Conservation (phyloP, 2,113 vertebrate species). For the Apteryx owenii region DNA sequence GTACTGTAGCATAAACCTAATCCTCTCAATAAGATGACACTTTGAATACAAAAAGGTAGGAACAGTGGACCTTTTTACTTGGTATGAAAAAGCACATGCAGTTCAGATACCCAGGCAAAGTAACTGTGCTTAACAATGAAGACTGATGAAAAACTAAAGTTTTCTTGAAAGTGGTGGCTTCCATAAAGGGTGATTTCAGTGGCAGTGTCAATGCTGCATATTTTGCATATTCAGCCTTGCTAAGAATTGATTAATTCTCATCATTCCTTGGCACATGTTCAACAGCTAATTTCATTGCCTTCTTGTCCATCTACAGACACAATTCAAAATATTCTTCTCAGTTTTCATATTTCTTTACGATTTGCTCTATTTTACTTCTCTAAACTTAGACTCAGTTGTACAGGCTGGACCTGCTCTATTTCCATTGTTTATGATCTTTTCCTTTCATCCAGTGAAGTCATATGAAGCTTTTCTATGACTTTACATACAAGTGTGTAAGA, state of each 20-base stretch:
- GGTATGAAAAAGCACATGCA: not conserved
- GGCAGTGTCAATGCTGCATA: not conserved
- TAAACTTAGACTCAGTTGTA: not conserved
- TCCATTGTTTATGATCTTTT: not conserved
- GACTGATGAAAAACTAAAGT: not conserved
- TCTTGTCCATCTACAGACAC: not conserved
- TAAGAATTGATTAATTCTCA: not conserved
- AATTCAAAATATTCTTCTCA: not conserved
- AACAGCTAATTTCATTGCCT: not conserved
- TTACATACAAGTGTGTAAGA: not conserved
- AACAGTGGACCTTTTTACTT: conserved; percentile 4
- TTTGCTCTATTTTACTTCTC: not conserved
- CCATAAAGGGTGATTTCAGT: not conserved
- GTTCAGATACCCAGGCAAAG: not conserved
- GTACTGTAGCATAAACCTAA: conserved; percentile 22
- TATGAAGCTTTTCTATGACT: not conserved
- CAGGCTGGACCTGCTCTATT: not conserved
- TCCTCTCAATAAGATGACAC: conserved; percentile 36
- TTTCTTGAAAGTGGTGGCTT: not conserved
- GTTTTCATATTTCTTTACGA: not conserved
- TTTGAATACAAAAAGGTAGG: conserved; percentile 31
- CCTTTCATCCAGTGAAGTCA: not conserved
- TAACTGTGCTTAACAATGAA: not conserved
- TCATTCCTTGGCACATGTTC: not conserved
- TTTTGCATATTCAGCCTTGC: not conserved